Percentiles rank a stretch among this genome's conserved stretches.
Evolutionary conservation across 2,113 vertebrate species (phyloP).

Genomic region (Nothocercus nigrocapillus): DNA sequence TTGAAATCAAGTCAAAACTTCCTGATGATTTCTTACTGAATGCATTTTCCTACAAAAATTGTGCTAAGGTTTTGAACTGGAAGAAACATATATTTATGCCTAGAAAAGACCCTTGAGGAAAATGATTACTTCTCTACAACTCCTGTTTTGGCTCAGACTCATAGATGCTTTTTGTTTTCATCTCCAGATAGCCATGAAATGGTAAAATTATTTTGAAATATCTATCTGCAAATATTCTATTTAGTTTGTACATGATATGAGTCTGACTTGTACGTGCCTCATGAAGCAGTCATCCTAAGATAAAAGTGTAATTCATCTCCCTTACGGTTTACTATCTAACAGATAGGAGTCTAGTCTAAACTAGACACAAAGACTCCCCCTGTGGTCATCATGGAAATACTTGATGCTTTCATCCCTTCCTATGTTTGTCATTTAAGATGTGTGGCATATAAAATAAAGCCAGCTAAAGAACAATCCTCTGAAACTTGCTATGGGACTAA

Average conservation of each 20-base stretch:
- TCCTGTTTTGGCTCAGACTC: not conserved
- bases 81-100: not conserved
- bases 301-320: not conserved
- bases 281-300: not conserved
- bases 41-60: not conserved
- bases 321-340: not conserved
- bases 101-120: not conserved
- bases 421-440: not conserved
- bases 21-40: slow-evolving; percentile 4
- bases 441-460: not conserved
- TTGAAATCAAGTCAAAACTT: slow-evolving; percentile 33
- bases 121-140: not conserved
- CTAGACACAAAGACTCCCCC: not conserved
- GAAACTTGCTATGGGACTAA: not conserved
- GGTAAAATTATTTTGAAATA: not conserved
- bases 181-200: slow-evolving; percentile 5
- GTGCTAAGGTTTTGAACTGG: not conserved
- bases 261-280: not conserved
- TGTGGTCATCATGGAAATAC: not conserved
- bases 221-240: not conserved
- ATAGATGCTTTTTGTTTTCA: not conserved
- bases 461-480: not conserved
- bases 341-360: not conserved
- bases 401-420: not conserved
- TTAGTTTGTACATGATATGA: not conserved